Evolutionary conservation across 2,888 invertebrate species (phyloP), one percentile per base, ranked within the genome.

Genomic region (Diplazon laetatorius): DNA sequence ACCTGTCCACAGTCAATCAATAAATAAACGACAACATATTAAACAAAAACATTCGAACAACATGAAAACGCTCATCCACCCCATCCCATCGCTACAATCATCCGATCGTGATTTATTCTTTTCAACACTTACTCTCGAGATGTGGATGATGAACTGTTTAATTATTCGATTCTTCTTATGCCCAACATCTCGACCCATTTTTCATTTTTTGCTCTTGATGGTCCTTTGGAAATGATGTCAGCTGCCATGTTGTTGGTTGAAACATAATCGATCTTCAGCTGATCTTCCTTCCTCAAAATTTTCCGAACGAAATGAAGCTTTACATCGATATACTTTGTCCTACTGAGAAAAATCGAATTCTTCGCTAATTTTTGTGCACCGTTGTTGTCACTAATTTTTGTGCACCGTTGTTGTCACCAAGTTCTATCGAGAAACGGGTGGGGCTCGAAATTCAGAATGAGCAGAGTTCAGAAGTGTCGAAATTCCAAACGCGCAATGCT

Each of bases 361-460:
- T 52, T 25, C 4, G 66, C 57, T 8, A 80, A 12, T 12, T 55
- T 63, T 20, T 73, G 63, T 9, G 77, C 62, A 6, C 76, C 68
- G n/a, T 63, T 57, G n/a, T n/a, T n/a, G n/a, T n/a, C n/a, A 16
- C 69, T 66, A 12, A 80, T n/a, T 18, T 78, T 70, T 3, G 20
- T 18, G n/a, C 30, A 30, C 30, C 30, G 30, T 30, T 30, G 10
- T 70, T 80, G 20, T 80, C 77, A 16, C 69, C 71, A 12, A 80
- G 18, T 18, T 78, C 74, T 3, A 35, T 18, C 10, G 76, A 16
- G 4, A 71, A 50, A 5, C 65, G 55, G n/a, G n/a, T n/a, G n/a
- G n/a, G n/a, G n/a, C n/a, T n/a, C n/a, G n/a, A n/a, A n/a, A n/a
- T n/a, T n/a, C n/a, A n/a, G n/a, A n/a, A n/a, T n/a, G n/a, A n/a